Evolutionary conservation across 2,797 vertebrate species (phyloP).

Genomic region (Cossypha niveicapilla): DNA sequence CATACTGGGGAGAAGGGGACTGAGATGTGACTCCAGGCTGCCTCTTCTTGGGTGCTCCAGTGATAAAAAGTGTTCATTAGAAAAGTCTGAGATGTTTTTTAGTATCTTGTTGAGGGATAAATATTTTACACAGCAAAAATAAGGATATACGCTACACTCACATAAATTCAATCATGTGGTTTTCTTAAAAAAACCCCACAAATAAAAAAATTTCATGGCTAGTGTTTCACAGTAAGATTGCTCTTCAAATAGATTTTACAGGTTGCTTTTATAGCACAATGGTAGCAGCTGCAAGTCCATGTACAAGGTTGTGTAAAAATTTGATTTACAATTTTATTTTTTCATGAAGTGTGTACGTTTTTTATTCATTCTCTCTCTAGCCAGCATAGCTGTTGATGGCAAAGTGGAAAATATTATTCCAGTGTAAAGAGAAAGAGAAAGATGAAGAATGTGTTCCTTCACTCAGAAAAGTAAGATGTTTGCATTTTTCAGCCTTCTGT

Average conservation of each 20-base stretch:
- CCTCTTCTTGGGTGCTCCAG: neutral
- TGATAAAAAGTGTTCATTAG: neutral
- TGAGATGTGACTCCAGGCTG: neutral
- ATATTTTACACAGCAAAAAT: neutral
- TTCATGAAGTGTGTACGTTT: neutral
- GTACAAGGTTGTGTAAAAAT: neutral
- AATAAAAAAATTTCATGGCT: neutral
- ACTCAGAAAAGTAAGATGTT: neutral
- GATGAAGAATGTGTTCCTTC: neutral
- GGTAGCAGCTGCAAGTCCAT: neutral
- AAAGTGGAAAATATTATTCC: neutral
- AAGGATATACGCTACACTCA: neutral
- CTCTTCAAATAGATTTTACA: neutral
- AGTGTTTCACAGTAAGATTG: neutral
- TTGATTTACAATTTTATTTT: constrained; percentile 30
- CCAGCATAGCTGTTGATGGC: neutral
- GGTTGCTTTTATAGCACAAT: neutral
- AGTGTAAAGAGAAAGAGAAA: neutral
- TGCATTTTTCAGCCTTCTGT: neutral
- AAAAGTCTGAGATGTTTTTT: neutral
- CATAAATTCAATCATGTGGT: neutral
- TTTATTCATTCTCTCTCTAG: neutral
- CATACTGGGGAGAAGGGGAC: neutral
- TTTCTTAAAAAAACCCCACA: fast-evolving
- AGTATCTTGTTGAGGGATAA: neutral